Evolutionary conservation across 1,140 invertebrate genomes (phyloP).

Genomic region (Nilaparvata lugens): DNA sequence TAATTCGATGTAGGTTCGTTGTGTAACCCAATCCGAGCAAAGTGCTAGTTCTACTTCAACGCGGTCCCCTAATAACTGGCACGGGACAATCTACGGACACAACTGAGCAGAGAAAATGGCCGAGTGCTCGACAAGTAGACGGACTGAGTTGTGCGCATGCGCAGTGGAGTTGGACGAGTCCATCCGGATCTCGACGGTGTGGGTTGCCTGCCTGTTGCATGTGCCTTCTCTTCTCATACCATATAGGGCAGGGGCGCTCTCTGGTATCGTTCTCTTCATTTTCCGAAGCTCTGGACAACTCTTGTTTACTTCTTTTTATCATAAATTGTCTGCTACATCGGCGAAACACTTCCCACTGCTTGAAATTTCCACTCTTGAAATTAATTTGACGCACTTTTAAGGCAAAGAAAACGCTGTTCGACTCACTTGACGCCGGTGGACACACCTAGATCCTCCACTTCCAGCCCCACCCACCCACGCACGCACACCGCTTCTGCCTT

Average conservation of each 20-base stretch:
- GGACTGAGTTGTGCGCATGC: background rate
- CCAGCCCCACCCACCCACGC: too few relatives aligned
- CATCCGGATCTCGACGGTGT: background rate
- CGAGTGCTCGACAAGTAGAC: background rate
- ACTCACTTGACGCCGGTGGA: too few relatives aligned
- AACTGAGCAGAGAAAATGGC: slow-evolving; percentile 4
- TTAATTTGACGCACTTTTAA: too few relatives aligned
- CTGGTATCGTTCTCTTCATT: background rate
- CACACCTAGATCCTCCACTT: too few relatives aligned
- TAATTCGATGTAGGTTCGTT: slow-evolving; percentile 2
- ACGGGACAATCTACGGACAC: background rate
- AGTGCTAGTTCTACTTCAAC: background rate
- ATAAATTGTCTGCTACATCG: background rate
- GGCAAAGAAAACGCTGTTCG: too few relatives aligned
- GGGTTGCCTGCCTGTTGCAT: background rate
- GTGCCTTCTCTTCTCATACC: background rate
- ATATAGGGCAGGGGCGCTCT: background rate
- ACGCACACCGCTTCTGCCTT: too few relatives aligned
- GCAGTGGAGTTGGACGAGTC: background rate
- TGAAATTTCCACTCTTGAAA: too few relatives aligned
- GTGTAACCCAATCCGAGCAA: background rate
- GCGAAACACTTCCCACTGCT: slow-evolving; percentile 1
- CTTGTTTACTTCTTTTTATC: slow-evolving; percentile 1
- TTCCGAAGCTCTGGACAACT: slow-evolving; percentile 4
- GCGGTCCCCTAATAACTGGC: background rate